These are phyloP conservation scores for Dunckerocampus dactyliophorus DNA, from an alignment of 2,113 vertebrate genomes.

Conservation along the genomic window DNA sequence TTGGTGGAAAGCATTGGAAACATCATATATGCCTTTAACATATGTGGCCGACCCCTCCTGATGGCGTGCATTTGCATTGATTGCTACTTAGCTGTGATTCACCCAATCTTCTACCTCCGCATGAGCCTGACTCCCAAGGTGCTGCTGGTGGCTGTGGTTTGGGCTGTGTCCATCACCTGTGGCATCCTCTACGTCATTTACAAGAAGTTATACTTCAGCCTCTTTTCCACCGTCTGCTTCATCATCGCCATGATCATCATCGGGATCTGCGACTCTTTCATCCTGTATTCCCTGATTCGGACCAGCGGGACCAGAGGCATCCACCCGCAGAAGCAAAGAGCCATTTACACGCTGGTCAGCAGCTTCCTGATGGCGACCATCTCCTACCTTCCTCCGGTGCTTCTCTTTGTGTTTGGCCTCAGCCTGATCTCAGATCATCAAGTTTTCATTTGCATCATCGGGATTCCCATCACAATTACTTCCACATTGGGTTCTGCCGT, in stretches of 20 bases:
- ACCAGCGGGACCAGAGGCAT: constrained; percentile 25
- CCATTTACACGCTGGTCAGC: constrained; percentile 51
- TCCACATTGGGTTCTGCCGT: constrained; percentile 24
- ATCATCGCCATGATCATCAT: constrained; percentile 16
- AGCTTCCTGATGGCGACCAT: constrained; percentile 44
- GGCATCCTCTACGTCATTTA: neutral
- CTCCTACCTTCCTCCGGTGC: constrained; percentile 42
- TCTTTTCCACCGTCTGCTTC: neutral
- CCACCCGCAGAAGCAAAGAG: constrained; percentile 57
- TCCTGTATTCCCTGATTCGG: constrained; percentile 37
- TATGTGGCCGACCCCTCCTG: constrained; percentile 48
- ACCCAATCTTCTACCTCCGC: constrained; percentile 52
- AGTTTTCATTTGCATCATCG: neutral
- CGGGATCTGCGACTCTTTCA: constrained; percentile 39
- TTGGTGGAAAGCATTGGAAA: neutral
- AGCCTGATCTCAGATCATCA: rapidly evolving
- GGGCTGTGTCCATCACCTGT: constrained; percentile 8
- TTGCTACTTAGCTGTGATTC: constrained; percentile 63
- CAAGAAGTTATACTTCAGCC: neutral
- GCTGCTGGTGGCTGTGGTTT: constrained; percentile 23
- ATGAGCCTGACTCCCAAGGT: constrained; percentile 37
- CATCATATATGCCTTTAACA: neutral
- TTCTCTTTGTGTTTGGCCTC: neutral
- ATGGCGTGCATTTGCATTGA: constrained; percentile 58
- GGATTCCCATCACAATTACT: neutral